Evolutionary conservation across 2,888 invertebrate genomes (phyloP).

Genomic region (Lasiommata megera): DNA sequence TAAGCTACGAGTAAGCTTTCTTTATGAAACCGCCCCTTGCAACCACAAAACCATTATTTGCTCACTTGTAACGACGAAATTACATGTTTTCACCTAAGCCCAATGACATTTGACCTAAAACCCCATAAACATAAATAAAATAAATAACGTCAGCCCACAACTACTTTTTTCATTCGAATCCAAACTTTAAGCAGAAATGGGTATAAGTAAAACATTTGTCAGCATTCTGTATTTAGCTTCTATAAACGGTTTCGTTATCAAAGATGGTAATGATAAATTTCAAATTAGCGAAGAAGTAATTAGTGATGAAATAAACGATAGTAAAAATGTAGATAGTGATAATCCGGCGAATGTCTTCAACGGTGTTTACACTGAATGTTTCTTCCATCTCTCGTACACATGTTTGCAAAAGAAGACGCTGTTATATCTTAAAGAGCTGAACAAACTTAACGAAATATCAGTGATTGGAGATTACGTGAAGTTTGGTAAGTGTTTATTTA

Average conservation of each 20-base stretch:
- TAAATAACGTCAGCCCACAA: conserved; percentile 56
- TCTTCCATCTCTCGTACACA: conserved; percentile 76
- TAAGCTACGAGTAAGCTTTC: conserved; percentile 17
- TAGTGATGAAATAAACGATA: conserved; percentile 23
- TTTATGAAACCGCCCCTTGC: conserved; percentile 10
- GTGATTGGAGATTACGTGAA: conserved; percentile 79
- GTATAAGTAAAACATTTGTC: conserved; percentile 42
- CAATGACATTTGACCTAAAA: conserved; percentile 57
- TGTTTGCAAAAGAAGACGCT: conserved; percentile 82
- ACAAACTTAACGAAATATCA: conserved; percentile 75
- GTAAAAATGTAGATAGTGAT: conserved; percentile 25
- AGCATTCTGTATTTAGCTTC: conserved; percentile 35
- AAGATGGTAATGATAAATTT: conserved; percentile 27
- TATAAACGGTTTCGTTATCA: conserved; percentile 39
- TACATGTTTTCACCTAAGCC: conserved; percentile 56
- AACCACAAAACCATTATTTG: conserved; percentile 19
- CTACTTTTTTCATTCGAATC: conserved; percentile 54
- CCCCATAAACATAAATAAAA: conserved; percentile 62
- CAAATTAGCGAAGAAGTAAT: conserved; percentile 31
- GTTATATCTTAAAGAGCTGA: conserved; percentile 78
- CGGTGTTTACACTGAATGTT: conserved; percentile 79
- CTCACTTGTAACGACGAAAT: conserved; percentile 39
- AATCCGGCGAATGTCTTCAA: conserved; percentile 63
- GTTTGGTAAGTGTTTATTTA: conserved; percentile 60
- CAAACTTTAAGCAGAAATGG: conserved; percentile 43